Base-by-base conservation (phyloP, 2,797 vertebrate genomes). In the Psittacula echo region DNA sequence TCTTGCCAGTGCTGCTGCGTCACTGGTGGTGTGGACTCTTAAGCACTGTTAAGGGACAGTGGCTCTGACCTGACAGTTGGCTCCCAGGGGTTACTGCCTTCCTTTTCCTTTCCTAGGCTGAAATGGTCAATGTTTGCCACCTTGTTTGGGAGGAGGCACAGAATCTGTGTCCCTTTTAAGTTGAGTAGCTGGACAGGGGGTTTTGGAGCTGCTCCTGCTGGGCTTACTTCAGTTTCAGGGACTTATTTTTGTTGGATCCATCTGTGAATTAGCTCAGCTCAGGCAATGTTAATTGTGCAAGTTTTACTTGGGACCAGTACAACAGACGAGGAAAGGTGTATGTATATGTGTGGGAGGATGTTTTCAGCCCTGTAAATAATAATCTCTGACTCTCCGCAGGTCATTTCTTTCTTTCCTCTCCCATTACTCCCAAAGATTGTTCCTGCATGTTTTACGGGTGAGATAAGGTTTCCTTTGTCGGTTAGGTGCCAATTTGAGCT, bases 251-350 rank as follows among this genome's bases (percentile, higher is more conserved):
- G 42, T 72, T 91, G 51, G 44, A 32, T 47, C 66, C 34, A 21
- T 84, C 12, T 22, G 41, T 71, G 84, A 86, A 56, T 84, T 70
- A 84, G 50, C 92, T 70, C 27, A 62, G 37, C 54, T 94, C 37
- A 65, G 19, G 22, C 30, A 65, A 24, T 42, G 17, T 24, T 71
- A 30, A 26, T 71, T 94, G 51, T 53, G 72, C 37, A 92, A 5
- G 77, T 92, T 70, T 42, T 61, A 44, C 53, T 89, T 6, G 21
- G n/a, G 68, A 85, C 41, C 44, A 87, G 53, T 64, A 42, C 10
- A 74, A 60, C 44, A 91, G 64, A 67, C 45, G 67, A 75, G 62
- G 67, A 74, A 73, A 96, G 80, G 93, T 81, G 93, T 72, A 73
- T 39, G 14, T 67, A 19, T 32, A 13, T 42, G 60, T 88, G 82